Conservation (phyloP, 2,113 vertebrate species). For the Danionella cerebrum region DNA sequence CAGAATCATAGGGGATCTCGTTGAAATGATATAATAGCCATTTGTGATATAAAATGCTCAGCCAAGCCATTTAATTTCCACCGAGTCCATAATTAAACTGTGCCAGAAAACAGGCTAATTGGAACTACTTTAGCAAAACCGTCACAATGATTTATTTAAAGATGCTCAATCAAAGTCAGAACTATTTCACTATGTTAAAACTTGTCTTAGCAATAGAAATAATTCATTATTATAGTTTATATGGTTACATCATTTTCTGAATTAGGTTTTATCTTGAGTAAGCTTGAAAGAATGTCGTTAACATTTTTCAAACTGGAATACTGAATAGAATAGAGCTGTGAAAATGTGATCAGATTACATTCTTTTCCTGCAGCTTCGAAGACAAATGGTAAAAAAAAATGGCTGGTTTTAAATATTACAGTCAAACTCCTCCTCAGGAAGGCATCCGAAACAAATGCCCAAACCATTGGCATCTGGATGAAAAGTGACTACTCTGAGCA, state of each 20-base stretch:
- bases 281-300: neutral
- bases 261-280: neutral
- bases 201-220: too few species aligned
- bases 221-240: too few species aligned
- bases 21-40: too few species aligned
- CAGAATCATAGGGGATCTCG: too few species aligned
- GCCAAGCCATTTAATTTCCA: slow-evolving; percentile 22
- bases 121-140: slow-evolving; percentile 21
- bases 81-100: slow-evolving; percentile 1
- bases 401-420: neutral
- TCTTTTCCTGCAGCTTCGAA: neutral
- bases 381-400: slow-evolving; percentile 1
- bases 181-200: neutral
- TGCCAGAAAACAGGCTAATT: slow-evolving; percentile 29
- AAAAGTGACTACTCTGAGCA: too few species aligned
- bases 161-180: slow-evolving; percentile 4
- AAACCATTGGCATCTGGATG: too few species aligned
- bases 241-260: neutral
- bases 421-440: neutral
- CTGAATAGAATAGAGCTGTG: neutral
- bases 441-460: neutral
- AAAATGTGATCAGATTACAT: neutral
- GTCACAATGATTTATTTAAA: slow-evolving; percentile 16
- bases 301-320: neutral
- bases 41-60: too few species aligned